Percentiles rank a stretch among this genome's conserved stretches.
These are phyloP conservation scores for Buphagus erythrorhynchus DNA, from an alignment of 2,797 vertebrate genomes.

Conservation along the genomic window DNA sequence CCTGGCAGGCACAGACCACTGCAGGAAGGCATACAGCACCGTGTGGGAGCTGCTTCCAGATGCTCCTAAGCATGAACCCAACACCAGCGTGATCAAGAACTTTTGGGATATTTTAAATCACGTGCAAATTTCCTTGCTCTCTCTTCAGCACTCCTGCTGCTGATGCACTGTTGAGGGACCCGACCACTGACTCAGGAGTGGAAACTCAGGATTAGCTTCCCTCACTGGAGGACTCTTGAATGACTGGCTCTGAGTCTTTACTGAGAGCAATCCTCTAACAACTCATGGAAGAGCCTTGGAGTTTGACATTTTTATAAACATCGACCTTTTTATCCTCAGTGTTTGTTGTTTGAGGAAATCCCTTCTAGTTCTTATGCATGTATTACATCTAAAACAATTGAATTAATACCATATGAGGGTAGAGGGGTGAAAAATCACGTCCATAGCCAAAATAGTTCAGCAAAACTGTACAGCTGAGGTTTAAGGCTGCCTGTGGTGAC, in stretches of 20 bases:
- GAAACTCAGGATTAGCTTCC: background rate
- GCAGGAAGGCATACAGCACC: rapidly evolving
- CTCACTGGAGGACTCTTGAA: background rate
- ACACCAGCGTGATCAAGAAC: rapidly evolving
- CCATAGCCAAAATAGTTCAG: conserved; percentile 4
- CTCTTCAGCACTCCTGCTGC: background rate
- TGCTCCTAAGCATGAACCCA: background rate
- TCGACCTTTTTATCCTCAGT: conserved; percentile 3
- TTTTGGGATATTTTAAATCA: background rate
- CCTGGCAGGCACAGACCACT: background rate
- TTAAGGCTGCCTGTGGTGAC: background rate
- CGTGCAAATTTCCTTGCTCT: background rate
- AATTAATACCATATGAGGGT: conserved; percentile 55
- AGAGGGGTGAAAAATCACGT: background rate
- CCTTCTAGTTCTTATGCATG: background rate
- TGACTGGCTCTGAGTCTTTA: background rate
- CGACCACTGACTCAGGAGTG: rapidly evolving
- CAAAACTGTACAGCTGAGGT: background rate
- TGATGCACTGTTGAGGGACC: background rate
- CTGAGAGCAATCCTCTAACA: background rate
- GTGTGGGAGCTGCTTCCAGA: rapidly evolving
- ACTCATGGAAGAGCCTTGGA: background rate
- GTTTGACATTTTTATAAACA: conserved; percentile 42
- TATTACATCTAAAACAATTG: conserved; percentile 30
- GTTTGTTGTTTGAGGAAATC: conserved; percentile 48